Percentiles rank a stretch among this genome's conserved stretches.
Conservation (phyloP, 2,888 invertebrate species). For the Tipula confusa region DNA sequence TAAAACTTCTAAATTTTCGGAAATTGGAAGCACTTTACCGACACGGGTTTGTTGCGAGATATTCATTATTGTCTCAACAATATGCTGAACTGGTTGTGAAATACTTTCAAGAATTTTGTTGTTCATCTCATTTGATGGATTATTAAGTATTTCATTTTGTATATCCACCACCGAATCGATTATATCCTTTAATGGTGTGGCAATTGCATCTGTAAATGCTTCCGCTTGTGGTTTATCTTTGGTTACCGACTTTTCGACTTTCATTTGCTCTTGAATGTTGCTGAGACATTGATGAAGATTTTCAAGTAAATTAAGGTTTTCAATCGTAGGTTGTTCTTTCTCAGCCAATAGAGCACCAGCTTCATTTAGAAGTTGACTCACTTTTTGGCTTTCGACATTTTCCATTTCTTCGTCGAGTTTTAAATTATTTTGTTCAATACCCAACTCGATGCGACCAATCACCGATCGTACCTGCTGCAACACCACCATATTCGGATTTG, state of each 20-base stretch:
- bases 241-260: slow-evolving; percentile 28
- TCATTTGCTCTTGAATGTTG: slow-evolving; percentile 40
- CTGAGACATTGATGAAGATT: slow-evolving; percentile 45
- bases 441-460: slow-evolving; percentile 43
- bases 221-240: slow-evolving; percentile 36
- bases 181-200: slow-evolving; percentile 43
- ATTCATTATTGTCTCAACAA: slow-evolving; percentile 37
- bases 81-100: slow-evolving; percentile 39
- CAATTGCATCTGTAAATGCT: slow-evolving; percentile 41
- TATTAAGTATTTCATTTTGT: slow-evolving; percentile 39
- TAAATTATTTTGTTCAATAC: slow-evolving; percentile 46
- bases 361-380: background rate
- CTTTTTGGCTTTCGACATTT: slow-evolving; percentile 31
- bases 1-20: slow-evolving; percentile 34
- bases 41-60: slow-evolving; percentile 46
- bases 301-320: slow-evolving; percentile 40
- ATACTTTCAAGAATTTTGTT: slow-evolving; percentile 40
- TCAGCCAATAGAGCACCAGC: slow-evolving; percentile 42
- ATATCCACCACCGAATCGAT: slow-evolving; percentile 44
- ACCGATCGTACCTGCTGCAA: slow-evolving; percentile 43
- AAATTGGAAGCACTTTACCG: slow-evolving; percentile 44
- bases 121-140: slow-evolving; percentile 34
- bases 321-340: slow-evolving; percentile 40
- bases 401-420: slow-evolving; percentile 42
- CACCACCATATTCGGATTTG: slow-evolving; percentile 41